Evolutionary conservation across 2,113 vertebrate species (phyloP).

Genomic region (Nymphicus hollandicus): DNA sequence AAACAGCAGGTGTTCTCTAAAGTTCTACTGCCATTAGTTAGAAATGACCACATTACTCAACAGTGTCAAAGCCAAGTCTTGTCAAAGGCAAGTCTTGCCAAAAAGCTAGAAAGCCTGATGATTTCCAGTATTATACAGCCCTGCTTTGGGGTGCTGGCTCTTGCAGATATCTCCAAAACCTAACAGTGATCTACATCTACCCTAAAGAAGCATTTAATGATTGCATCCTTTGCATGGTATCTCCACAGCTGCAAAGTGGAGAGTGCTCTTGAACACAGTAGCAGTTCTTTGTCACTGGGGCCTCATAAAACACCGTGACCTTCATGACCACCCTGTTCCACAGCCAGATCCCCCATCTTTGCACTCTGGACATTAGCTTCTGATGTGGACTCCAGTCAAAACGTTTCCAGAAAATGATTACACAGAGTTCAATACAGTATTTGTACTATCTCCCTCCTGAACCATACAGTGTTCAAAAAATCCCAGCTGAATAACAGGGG

Average conservation of each 20-base stretch:
- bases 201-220: neutral
- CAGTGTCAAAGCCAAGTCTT: slow-evolving; percentile 12
- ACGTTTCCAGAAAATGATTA: neutral
- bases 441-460: neutral
- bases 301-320: neutral
- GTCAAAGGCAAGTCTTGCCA: neutral
- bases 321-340: neutral
- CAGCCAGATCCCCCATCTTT: neutral
- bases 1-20: slow-evolving; percentile 38
- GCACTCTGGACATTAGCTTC: neutral
- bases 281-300: neutral
- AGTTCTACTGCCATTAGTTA: slow-evolving; percentile 48
- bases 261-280: neutral
- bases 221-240: neutral
- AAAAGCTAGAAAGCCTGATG: neutral
- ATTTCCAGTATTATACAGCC: neutral
- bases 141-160: neutral
- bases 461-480: neutral
- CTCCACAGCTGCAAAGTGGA: neutral
- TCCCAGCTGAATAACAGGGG: neutral
- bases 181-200: neutral
- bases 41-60: slow-evolving; percentile 55
- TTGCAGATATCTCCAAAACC: neutral
- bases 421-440: neutral
- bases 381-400: neutral